These are phyloP conservation scores for Platerodrilus igneus DNA, from an alignment of 2,888 invertebrate genomes.

Conservation along the genomic window DNA sequence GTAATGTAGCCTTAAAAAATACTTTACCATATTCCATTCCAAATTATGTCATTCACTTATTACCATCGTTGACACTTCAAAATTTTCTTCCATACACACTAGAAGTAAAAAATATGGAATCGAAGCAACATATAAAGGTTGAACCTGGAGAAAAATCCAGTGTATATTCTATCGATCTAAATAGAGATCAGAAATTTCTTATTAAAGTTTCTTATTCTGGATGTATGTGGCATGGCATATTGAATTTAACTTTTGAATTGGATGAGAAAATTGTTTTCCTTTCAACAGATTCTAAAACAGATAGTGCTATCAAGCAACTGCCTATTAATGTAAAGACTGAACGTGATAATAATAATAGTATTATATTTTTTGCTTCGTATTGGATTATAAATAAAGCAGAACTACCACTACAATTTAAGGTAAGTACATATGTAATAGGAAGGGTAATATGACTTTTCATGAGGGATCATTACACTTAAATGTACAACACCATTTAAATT, in stretches of 20 bases:
- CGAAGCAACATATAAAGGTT: constrained; percentile 54
- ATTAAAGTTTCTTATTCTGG: constrained; percentile 60
- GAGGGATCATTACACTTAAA: no score
- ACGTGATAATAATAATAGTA: constrained; percentile 58
- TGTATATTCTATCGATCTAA: constrained; percentile 62
- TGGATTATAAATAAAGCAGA: constrained; percentile 90
- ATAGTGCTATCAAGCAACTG: constrained; percentile 60
- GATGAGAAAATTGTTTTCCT: constrained; percentile 51
- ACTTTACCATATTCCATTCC: constrained; percentile 53
- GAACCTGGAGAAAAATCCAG: constrained; percentile 70
- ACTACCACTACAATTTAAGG: constrained; percentile 75
- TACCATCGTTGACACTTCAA: constrained; percentile 69
- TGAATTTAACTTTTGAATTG: constrained; percentile 62
- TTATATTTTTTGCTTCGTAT: constrained; percentile 73
- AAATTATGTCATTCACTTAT: constrained; percentile 65
- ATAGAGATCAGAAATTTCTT: constrained; percentile 52
- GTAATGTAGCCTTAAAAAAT: constrained; percentile 38
- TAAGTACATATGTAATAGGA: constrained; percentile 42
- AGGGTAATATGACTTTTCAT: no score
- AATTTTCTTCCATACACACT: constrained; percentile 73
- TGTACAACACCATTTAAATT: no score
- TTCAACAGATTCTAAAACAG: constrained; percentile 61
- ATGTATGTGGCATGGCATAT: constrained; percentile 64
- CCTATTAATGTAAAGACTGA: constrained; percentile 64
- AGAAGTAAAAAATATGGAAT: constrained; percentile 52